A percentile compares a stretch with the other conserved stretches of the same genome.
These are phyloP conservation scores for Serrognathus titanus DNA, from an alignment of 2,888 invertebrate genomes.

Conservation along the genomic window DNA sequence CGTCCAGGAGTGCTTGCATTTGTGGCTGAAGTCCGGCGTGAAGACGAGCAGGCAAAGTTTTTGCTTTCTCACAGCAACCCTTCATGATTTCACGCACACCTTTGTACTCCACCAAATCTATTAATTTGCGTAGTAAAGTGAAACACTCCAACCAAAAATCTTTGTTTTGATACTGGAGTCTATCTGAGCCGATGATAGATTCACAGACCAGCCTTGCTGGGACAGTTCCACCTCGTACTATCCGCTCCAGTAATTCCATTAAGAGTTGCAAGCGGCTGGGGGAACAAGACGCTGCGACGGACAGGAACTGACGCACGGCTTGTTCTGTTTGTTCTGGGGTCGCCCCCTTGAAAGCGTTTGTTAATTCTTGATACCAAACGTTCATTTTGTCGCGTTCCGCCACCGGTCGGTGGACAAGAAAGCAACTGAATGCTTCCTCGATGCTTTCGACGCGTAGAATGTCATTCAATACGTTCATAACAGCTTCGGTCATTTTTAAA, in stretches of 20 bases:
- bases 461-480: slow-evolving; percentile 63
- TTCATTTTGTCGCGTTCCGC: slow-evolving; percentile 66
- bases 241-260: slow-evolving; percentile 69
- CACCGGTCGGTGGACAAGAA: slow-evolving; percentile 73
- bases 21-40: slow-evolving; percentile 80
- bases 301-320: slow-evolving; percentile 71
- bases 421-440: slow-evolving; percentile 87
- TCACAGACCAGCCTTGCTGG: slow-evolving; percentile 85
- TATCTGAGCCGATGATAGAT: slow-evolving; percentile 77
- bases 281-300: slow-evolving; percentile 67
- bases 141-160: slow-evolving; percentile 91
- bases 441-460: slow-evolving; percentile 71
- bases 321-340: slow-evolving; percentile 71
- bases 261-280: slow-evolving; percentile 72
- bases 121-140: slow-evolving; percentile 75
- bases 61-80: slow-evolving; percentile 86
- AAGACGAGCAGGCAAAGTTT: slow-evolving; percentile 72
- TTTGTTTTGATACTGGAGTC: slow-evolving; percentile 73
- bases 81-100: slow-evolving; percentile 92
- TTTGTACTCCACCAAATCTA: slow-evolving; percentile 92
- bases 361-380: slow-evolving; percentile 67
- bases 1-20: slow-evolving; percentile 73
- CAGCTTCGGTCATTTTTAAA: slow-evolving; percentile 56
- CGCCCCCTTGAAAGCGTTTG: slow-evolving; percentile 62
- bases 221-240: slow-evolving; percentile 69